Evolutionary conservation across 2,888 invertebrate genomes (phyloP).

Genomic region (Hydriomena furcata): DNA sequence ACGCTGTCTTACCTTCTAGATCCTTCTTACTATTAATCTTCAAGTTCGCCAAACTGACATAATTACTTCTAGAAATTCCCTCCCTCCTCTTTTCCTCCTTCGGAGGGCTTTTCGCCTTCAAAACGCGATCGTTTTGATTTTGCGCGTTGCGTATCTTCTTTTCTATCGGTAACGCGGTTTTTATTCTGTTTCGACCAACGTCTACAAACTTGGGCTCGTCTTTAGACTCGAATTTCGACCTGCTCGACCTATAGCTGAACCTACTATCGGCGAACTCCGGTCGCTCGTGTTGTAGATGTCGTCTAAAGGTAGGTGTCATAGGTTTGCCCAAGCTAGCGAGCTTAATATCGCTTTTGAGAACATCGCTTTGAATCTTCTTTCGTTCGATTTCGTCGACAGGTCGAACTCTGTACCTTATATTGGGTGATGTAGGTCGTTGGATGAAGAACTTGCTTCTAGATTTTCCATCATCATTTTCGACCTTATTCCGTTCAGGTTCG

Average conservation of each 20-base stretch:
- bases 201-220: slow-evolving; percentile 55
- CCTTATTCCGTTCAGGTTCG: slow-evolving; percentile 53
- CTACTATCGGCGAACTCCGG: slow-evolving; percentile 66
- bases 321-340: slow-evolving; percentile 73
- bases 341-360: slow-evolving; percentile 68
- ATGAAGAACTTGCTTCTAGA: slow-evolving; percentile 75
- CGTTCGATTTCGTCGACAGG: slow-evolving; percentile 43
- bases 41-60: slow-evolving; percentile 75
- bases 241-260: slow-evolving; percentile 68
- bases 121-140: slow-evolving; percentile 1
- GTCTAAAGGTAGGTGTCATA: slow-evolving; percentile 74
- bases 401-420: slow-evolving; percentile 55
- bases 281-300: slow-evolving; percentile 55
- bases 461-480: slow-evolving; percentile 53
- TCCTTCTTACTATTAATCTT: slow-evolving; percentile 68
- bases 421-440: slow-evolving; percentile 62
- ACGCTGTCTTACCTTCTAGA: slow-evolving; percentile 40
- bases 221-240: slow-evolving; percentile 47
- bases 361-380: slow-evolving; percentile 42
- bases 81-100: slow-evolving; percentile 45
- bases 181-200: slow-evolving; percentile 58
- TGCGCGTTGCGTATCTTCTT: slow-evolving; percentile 28
- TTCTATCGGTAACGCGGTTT: slow-evolving; percentile 44
- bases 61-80: slow-evolving; percentile 73
- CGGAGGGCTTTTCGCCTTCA: not conserved